Percentiles rank a stretch among this genome's conserved stretches.
phyloP scores from a whole-genome alignment of 2,888 invertebrate species.

The Volucella zonaria region DNA sequence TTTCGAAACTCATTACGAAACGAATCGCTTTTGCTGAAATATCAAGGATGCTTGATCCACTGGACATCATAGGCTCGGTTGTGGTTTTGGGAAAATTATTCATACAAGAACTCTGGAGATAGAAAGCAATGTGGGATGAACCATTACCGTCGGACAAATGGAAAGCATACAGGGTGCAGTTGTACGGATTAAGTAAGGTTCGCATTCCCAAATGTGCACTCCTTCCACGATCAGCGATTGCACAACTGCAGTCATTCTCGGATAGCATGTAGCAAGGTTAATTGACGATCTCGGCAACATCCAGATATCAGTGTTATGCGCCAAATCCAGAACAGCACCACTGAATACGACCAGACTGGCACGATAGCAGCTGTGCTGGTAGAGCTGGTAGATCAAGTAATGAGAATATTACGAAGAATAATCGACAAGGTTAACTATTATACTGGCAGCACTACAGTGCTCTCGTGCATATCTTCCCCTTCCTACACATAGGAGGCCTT shows the following conservation, averaged over 20 bases:
- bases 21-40: not conserved
- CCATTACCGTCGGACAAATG: not conserved
- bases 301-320: not conserved
- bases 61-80: not conserved
- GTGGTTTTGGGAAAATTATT: not conserved
- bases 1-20: not conserved
- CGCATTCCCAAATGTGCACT: not conserved
- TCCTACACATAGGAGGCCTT: not conserved
- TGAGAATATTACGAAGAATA: slow-evolving; percentile 1
- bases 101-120: not conserved
- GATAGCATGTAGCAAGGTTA: slow-evolving; percentile 4
- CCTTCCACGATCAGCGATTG: not conserved
- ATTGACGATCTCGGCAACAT: slow-evolving; percentile 1
- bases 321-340: slow-evolving; percentile 8
- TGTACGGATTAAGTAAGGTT: not conserved
- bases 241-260: not conserved
- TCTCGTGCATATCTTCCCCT: too few relatives aligned
- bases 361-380: not conserved
- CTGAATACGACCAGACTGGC: not conserved
- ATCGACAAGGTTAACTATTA: slow-evolving; percentile 6
- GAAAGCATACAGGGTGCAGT: not conserved
- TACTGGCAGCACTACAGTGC: not conserved
- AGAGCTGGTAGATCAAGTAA: slow-evolving; percentile 1
- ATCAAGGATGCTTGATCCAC: slow-evolving; percentile 8
- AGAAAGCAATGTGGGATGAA: not conserved